Percentiles rank a stretch among this genome's conserved stretches.
Evolutionary conservation across 2,113 vertebrate genomes (phyloP).

Genomic region (Malaclemys terrapin): DNA sequence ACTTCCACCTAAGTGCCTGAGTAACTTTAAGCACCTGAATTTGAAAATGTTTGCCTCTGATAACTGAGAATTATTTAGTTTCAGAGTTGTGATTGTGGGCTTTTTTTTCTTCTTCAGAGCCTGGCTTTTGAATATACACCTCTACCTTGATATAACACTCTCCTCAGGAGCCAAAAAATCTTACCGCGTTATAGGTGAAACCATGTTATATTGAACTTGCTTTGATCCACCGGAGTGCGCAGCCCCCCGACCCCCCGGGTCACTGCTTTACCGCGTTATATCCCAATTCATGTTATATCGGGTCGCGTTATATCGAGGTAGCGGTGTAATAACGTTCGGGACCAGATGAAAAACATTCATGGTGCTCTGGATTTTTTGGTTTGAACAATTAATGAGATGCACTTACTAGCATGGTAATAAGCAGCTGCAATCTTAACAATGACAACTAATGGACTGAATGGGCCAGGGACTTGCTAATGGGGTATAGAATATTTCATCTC

Average conservation of each 20-base stretch:
- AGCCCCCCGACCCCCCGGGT: no score
- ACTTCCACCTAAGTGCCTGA: neutral
- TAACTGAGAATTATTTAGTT: neutral
- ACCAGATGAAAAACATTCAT: neutral
- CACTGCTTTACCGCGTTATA: no score
- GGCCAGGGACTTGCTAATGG: conserved; percentile 4
- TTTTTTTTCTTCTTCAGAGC: conserved; percentile 2
- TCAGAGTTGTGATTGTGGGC: neutral
- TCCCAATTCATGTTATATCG: no score
- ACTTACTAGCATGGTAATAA: neutral
- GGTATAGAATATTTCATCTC: conserved; percentile 12
- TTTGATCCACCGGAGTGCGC: no score
- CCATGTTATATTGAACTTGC: no score
- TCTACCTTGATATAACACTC: no score
- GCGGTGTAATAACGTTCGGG: neutral
- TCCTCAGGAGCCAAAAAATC: no score
- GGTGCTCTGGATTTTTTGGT: neutral
- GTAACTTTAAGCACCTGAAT: neutral
- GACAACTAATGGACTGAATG: neutral
- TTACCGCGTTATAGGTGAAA: no score
- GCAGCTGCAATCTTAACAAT: neutral
- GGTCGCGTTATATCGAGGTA: no score
- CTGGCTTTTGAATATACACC: conserved; percentile 10
- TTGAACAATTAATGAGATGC: neutral
- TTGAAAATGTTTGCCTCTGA: neutral